Evolutionary conservation across 2,797 vertebrate species (phyloP), one percentile per base, ranked within the genome.

Genomic region (Pelodytes ibericus): DNA sequence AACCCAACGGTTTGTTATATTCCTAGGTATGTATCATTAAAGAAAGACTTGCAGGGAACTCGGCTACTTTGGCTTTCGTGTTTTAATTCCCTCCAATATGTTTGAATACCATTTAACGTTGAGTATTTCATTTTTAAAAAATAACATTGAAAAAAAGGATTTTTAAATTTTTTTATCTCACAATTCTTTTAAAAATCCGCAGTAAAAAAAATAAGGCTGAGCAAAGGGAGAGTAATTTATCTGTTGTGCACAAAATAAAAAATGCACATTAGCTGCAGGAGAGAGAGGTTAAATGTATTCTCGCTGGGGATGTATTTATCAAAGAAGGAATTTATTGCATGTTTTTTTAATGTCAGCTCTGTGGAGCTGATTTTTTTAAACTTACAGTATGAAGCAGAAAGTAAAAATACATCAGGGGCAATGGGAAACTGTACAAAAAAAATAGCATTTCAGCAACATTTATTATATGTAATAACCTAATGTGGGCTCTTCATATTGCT

Each of bases 201-300:
- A 13, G 41, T 44, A 8, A 44, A 53, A 53, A 53, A 53, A 53
- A 53, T 22, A 15, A 22, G 20, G 5, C 49, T 53, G n/a, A 22
- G 8, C 15, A 24, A 20, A 20, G 20, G n/a, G 20, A 53, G 20
- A 24, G 22, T 53, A 24, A 53, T 53, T 13, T 53, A 53, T 53
- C 24, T 20, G 24, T 24, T 11, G 20, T 11, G 18, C 2, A 49
- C 13, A 49, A 36, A 49, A 49, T 13, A 15, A 15, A 36, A 49
- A 49, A 49, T 15, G 1, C 18, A 49, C 44, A n/a, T 49, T 49
- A 15, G 49, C 22, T 22, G 49, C 3, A 24, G 49, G 24, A 53
- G 24, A 24, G 49, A 53, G 49, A 53, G 49, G 49, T 24, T 53
- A 53, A 53, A 53, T 53, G 49, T 53, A n/a, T 53, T n/a, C n/a